Evolutionary conservation across 2,113 vertebrate genomes (phyloP).

Genomic region (Salvelinus sp.): DNA sequence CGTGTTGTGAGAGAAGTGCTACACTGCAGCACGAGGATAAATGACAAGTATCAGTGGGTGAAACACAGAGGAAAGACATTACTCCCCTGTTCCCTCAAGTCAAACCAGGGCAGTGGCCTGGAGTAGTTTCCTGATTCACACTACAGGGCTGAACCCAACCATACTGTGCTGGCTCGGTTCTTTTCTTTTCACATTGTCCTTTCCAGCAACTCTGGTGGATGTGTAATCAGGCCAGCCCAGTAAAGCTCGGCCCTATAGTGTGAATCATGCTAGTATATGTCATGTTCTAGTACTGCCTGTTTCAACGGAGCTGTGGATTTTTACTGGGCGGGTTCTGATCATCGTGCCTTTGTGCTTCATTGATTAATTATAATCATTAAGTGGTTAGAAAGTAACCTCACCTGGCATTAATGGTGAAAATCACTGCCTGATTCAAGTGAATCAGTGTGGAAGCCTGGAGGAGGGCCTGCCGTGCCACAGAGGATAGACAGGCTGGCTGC

Average conservation of each 20-base stretch:
- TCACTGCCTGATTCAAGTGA: conserved; percentile 59
- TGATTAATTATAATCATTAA: conserved; percentile 70
- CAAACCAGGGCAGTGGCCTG: background rate
- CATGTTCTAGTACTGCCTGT: background rate
- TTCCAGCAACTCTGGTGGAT: too few relatives aligned
- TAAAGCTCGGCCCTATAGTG: background rate
- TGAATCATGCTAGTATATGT: background rate
- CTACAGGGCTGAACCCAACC: too few relatives aligned
- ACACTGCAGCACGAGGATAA: background rate
- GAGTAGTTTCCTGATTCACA: too few relatives aligned
- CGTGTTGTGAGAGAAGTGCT: background rate
- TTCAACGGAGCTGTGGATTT: background rate
- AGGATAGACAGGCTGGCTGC: background rate
- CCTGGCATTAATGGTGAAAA: conserved; percentile 57
- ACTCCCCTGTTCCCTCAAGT: background rate
- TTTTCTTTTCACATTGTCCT: too few relatives aligned
- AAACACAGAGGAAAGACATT: background rate
- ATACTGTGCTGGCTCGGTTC: too few relatives aligned
- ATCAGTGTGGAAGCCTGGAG: conserved; percentile 52
- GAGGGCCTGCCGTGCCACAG: background rate
- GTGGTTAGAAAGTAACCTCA: conserved; percentile 58
- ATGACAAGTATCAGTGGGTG: background rate
- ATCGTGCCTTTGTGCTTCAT: conserved; percentile 21
- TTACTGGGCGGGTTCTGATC: background rate
- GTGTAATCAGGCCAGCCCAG: background rate